phyloP scores from a whole-genome alignment of 2,888 invertebrate genomes.

The Eilema griseolum region DNA sequence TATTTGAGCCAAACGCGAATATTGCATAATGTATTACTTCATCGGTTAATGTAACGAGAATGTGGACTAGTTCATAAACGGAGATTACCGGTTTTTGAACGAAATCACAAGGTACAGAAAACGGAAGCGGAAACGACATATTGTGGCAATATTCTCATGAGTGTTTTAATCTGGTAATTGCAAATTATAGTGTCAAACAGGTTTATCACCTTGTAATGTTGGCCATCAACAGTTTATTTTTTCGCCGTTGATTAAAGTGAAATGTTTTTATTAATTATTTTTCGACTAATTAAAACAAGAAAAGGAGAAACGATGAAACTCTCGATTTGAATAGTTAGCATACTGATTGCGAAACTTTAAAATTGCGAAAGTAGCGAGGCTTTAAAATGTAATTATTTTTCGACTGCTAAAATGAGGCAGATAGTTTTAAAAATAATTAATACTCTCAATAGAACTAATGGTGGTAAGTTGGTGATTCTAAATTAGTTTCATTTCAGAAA shows the following conservation, averaged over 20 bases:
- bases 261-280: neutral
- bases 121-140: constrained; percentile 51
- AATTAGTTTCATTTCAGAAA: too few species aligned
- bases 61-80: constrained; percentile 42
- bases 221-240: neutral
- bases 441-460: too few species aligned
- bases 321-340: too few species aligned
- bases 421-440: too few species aligned
- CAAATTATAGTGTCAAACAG: constrained; percentile 28
- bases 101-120: constrained; percentile 37
- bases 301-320: too few species aligned
- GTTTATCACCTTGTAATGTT: constrained; percentile 6
- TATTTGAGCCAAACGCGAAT: constrained; percentile 31
- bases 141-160: constrained; percentile 35
- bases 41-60: constrained; percentile 38
- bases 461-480: neutral
- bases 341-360: too few species aligned
- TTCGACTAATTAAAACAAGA: too few species aligned
- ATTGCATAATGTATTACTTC: constrained; percentile 44
- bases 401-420: too few species aligned
- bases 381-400: too few species aligned
- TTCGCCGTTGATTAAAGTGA: neutral
- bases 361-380: too few species aligned
- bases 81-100: constrained; percentile 32
- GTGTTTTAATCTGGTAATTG: constrained; percentile 28